These are phyloP conservation scores for Bujurquina vittata DNA, from an alignment of 2,113 vertebrate species.

Conservation along the genomic window DNA sequence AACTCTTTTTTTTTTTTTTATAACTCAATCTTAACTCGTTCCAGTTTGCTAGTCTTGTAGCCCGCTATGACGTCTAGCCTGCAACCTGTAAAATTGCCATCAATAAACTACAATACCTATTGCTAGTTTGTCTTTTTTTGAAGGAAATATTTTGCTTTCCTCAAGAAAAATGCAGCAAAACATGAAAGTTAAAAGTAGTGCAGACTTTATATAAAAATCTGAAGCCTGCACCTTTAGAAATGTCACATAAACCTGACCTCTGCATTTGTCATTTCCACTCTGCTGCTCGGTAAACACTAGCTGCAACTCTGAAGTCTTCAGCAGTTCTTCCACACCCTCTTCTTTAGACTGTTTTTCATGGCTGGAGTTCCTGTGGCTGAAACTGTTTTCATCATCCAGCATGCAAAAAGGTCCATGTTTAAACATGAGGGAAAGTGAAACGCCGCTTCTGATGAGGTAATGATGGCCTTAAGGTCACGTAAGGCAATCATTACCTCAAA, in stretches of 20 bases:
- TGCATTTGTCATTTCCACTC: slow-evolving; percentile 5
- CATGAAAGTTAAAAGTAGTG: not conserved
- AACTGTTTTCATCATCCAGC: slow-evolving; percentile 17
- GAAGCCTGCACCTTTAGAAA: slow-evolving; percentile 9
- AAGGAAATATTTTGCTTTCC: not conserved
- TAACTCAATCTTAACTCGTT: slow-evolving; percentile 12
- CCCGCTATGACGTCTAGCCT: slow-evolving; percentile 39
- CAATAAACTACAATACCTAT: slow-evolving; percentile 51
- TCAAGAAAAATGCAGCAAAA: not conserved
- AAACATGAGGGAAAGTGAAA: slow-evolving; percentile 9
- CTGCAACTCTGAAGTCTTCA: not conserved
- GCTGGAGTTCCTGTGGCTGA: slow-evolving; percentile 35
- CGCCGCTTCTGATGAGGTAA: not conserved
- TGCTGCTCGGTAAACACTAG: slow-evolving; percentile 30
- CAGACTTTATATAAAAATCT: not conserved
- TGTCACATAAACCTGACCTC: slow-evolving; percentile 23
- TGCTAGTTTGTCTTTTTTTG: not conserved
- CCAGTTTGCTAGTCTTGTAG: slow-evolving; percentile 43
- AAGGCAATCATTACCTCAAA: not conserved
- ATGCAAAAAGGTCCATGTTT: slow-evolving; percentile 8
- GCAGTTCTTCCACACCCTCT: slow-evolving; percentile 34
- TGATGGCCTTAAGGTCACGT: not conserved
- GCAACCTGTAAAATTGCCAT: slow-evolving; percentile 30
- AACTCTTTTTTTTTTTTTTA: not conserved
- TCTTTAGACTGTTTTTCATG: slow-evolving; percentile 20